Base-by-base conservation (phyloP, 1,140 invertebrate genomes). In the Aphelenchoides avenae region DNA sequence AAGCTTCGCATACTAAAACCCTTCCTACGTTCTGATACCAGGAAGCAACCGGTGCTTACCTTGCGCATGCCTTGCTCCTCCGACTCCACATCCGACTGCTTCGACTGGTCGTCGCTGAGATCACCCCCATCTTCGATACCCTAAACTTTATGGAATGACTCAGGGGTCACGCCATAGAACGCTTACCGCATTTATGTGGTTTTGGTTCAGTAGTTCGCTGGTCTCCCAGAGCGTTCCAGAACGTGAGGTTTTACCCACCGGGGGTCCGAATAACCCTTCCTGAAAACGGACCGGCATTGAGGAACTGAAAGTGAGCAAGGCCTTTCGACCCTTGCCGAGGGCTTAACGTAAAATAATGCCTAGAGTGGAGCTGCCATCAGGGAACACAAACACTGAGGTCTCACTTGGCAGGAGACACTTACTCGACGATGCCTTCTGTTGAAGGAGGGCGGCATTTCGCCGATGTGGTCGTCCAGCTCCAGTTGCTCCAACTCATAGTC, bases 1-100 rank as follows among this genome's bases (percentile, higher is more conserved):
- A 15, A 75, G 51, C 56, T 75, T 75, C 7, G 74, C 73, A 47
- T 75, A 75, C 72, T 73, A 39, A 39, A 49, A 42, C 18, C 13
- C 22, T 15, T 29, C 15, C 18, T 30, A 27, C 26, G 31, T 20
- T 15, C 24, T 9, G 15, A 26, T 11, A 44, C 26, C 11, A 26
- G 20, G 11, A 11, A 44, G n/a, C 57, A 37, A 7, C 26, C 22
- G 42, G 15, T 15, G 9, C 37, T 41, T 46, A 69, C 66, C 49
- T 71, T 71, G 18, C 55, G 48, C 7, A 71, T 48, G 7, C 70
- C 71, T 13, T 47, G 60, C 15, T 48, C 26, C 31, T 63, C 66
- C 2, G 39, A 51, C n/a, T 74, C 71, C 15, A 68, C 68, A n/a
- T 73, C 68, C 34, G 41, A 51, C 18, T 46, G 26, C 34, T 69